Percentiles rank a stretch among this genome's conserved stretches.
phyloP scores from a whole-genome alignment of 1,140 invertebrate genomes.

The Ceratosolen solmsi region DNA sequence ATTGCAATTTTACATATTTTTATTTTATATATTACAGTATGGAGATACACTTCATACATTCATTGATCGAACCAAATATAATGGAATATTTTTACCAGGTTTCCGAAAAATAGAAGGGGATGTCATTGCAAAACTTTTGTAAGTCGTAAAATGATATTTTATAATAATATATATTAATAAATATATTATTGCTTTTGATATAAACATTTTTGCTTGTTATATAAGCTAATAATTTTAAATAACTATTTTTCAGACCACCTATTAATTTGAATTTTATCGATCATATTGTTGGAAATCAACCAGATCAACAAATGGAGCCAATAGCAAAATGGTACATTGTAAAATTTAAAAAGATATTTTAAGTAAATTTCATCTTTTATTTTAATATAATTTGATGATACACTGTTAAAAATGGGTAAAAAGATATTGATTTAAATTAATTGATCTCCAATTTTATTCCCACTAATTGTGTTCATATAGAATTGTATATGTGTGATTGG shows the following conservation, averaged over 20 bases:
- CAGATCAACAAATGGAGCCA: conserved; percentile 91
- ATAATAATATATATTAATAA: no score
- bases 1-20: no score
- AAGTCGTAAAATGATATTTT: no score
- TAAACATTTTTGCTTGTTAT: no score
- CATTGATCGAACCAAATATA: conserved; percentile 90
- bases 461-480: no score
- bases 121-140: conserved; percentile 79
- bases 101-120: conserved; percentile 78
- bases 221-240: no score
- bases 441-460: no score
- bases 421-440: not conserved
- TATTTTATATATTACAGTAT: conserved; percentile 77
- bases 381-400: no score
- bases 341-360: conserved; percentile 12
- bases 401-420: no score
- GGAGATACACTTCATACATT: conserved; percentile 98
- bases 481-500: no score
- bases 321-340: conserved; percentile 85
- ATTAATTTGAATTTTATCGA: conserved; percentile 92
- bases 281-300: conserved; percentile 98
- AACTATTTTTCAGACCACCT: conserved; percentile 76
- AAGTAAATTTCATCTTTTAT: no score
- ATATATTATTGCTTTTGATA: no score
- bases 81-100: conserved; percentile 92